Percentiles rank a stretch among this genome's conserved stretches.
Conservation (phyloP, 2,888 invertebrate species). For the Aphidoletes aphidimyza region DNA sequence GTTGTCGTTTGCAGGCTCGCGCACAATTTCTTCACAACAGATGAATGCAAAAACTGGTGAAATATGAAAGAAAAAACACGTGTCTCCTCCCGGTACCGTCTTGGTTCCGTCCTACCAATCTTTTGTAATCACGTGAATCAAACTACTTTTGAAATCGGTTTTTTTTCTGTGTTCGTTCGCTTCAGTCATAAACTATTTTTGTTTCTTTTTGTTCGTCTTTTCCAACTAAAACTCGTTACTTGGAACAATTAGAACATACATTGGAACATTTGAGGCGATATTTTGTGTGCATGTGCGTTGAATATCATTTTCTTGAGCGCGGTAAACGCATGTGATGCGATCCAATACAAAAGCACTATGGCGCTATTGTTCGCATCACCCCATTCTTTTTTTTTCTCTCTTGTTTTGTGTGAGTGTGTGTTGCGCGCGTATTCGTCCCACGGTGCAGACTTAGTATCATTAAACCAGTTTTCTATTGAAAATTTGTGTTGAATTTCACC, state of each 20-base stretch:
- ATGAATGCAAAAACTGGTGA: constrained; percentile 44
- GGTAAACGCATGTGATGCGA: not conserved
- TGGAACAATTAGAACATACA: not conserved
- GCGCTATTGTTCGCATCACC: constrained; percentile 35
- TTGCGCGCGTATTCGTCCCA: constrained; percentile 2
- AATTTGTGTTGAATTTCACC: not conserved
- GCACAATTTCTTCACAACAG: not conserved
- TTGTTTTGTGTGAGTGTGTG: not conserved
- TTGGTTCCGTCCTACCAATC: not conserved
- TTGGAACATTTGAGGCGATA: too few species aligned
- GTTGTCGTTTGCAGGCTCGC: too few species aligned
- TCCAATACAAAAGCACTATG: not conserved
- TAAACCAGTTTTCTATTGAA: constrained; percentile 41
- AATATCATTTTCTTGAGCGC: not conserved
- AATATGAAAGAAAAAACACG: constrained; percentile 11
- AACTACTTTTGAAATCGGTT: not conserved
- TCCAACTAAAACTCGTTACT: not conserved
- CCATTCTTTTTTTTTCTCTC: not conserved
- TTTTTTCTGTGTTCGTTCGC: too few species aligned
- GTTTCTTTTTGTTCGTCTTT: not conserved
- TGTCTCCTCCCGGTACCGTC: not conserved
- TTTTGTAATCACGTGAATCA: not conserved
- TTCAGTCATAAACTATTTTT: not conserved
- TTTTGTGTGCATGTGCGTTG: not conserved
- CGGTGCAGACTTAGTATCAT: constrained; percentile 34